Evolutionary conservation across 1,140 invertebrate genomes (phyloP).

Genomic region (Pseudomyrmex gracilis): DNA sequence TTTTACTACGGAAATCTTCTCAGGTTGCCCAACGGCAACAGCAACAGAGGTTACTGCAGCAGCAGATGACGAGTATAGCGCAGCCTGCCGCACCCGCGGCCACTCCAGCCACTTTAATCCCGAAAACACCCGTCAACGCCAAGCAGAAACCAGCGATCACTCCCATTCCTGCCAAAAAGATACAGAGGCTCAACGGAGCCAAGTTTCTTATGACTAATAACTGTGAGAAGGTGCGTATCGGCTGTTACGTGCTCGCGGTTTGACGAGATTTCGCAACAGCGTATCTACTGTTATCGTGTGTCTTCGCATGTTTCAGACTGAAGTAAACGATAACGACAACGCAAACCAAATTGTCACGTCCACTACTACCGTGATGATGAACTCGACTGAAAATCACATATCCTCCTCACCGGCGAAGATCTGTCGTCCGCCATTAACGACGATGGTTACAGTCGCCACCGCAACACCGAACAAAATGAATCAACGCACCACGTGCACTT

Average conservation of each 20-base stretch:
- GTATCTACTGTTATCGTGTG: background rate
- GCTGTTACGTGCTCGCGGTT: background rate
- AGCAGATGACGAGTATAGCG: slow-evolving; percentile 81
- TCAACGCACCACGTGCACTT: slow-evolving; percentile 79
- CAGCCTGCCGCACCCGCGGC: slow-evolving; percentile 83
- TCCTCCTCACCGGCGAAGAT: slow-evolving; percentile 76
- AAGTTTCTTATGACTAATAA: slow-evolving; percentile 84
- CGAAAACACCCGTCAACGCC: slow-evolving; percentile 82
- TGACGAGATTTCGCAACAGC: background rate
- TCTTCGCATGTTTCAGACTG: slow-evolving; percentile 76
- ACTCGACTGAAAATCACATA: slow-evolving; percentile 80
- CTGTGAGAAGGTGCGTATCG: slow-evolving; percentile 81
- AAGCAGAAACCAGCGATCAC: slow-evolving; percentile 84
- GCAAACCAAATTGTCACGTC: slow-evolving; percentile 74
- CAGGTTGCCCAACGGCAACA: slow-evolving; percentile 89
- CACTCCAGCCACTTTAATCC: slow-evolving; percentile 77
- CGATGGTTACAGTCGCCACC: slow-evolving; percentile 80
- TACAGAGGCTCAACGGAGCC: slow-evolving; percentile 84
- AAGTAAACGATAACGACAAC: slow-evolving; percentile 81
- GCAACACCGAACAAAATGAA: slow-evolving; percentile 70
- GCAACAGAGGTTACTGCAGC: slow-evolving; percentile 87
- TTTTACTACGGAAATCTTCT: background rate
- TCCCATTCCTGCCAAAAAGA: slow-evolving; percentile 82
- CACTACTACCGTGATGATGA: slow-evolving; percentile 71
- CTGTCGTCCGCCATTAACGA: slow-evolving; percentile 84